Evolutionary conservation across 1,140 invertebrate genomes (phyloP), one percentile per base, ranked within the genome.

Genomic region (Polyergus mexicanus): DNA sequence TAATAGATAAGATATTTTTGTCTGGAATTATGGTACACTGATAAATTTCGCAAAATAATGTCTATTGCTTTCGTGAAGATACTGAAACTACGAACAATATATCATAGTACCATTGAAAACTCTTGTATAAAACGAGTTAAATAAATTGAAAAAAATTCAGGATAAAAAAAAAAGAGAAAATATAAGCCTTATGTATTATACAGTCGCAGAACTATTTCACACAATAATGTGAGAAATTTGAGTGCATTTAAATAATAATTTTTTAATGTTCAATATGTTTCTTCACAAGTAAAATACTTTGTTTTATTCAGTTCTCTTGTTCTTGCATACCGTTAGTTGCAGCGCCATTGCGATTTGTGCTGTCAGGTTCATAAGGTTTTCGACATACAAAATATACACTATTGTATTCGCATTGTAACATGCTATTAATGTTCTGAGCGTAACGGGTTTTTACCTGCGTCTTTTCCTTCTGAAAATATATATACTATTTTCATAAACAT

Each of bases 381-480:
- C 96, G 95, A 91, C 98, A 98, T 3, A 98, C 97, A 92, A 99
- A 98, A 94, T 98, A 99, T 3, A 98, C 97, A 87, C 98, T 98
- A 90, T 97, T 96, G 92, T 99, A 99, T 89, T 98, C 96, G 91
- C 98, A 98, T 80, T 97, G 97, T 89, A 99, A 95, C 99, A 99
- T 99, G n/a, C 98, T 99, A 58, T 97, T 96, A 0, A 97, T 96
- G 94, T 99, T 99, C 94, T 99, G 98, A 28, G 98, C 98, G 93
- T 99, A 99, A 86, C 97, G 97, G 8, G 98, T 98, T 88, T 97
- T 97, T 0, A 98, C 95, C 47, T 97, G 96, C 0, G 96, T 97
- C 86, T 97, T 95, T 92, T 98, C 97, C 95, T 97, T 97, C 96
- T 98, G 95, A 69, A 94, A 94, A 65, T 63, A 71, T 44, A 44